Evolutionary conservation across 2,797 vertebrate species (phyloP).

Genomic region (Siniperca scherzeri): DNA sequence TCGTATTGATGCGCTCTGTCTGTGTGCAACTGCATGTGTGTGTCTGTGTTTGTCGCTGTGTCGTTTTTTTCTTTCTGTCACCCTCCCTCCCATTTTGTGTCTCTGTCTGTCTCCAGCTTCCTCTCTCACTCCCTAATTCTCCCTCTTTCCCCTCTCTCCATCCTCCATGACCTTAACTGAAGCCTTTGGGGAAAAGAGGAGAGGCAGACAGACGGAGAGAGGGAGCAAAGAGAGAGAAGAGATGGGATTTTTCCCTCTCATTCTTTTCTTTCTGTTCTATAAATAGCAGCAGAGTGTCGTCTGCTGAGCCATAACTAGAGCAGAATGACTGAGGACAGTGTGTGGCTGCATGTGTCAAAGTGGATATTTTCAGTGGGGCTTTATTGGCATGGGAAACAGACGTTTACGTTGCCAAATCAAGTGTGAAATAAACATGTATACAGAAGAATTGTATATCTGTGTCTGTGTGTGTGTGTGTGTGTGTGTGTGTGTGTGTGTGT

Average conservation of each 20-base stretch:
- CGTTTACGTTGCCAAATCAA: no score
- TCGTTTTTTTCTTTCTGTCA: conserved; percentile 3
- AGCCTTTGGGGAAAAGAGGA: conserved; percentile 42
- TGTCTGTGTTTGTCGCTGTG: conserved; percentile 23
- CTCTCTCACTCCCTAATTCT: conserved; percentile 21
- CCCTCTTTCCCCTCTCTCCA: conserved; percentile 12
- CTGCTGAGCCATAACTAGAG: conserved; percentile 78
- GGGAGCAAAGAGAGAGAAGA: conserved; percentile 39
- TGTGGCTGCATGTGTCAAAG: conserved; percentile 58
- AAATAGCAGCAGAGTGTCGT: conserved; percentile 77
- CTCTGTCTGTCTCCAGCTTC: conserved; percentile 24
- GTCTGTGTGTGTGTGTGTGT: conserved; percentile 22
- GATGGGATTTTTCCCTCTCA: conserved; percentile 61
- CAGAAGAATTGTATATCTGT: conserved; percentile 22
- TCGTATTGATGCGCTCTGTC: conserved; percentile 15
- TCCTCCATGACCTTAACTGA: conserved; percentile 66
- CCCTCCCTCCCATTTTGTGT: conserved; percentile 29
- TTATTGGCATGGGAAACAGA: no score
- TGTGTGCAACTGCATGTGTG: conserved; percentile 21
- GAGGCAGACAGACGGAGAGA: conserved; percentile 32
- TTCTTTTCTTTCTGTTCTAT: conserved; percentile 65
- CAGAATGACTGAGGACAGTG: conserved; percentile 70
- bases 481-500: conserved; percentile 17
- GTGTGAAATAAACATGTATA: no score
- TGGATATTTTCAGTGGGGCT: conserved; percentile 8